Conservation (phyloP, 2,113 vertebrate species). For the Galeopterus variegatus region DNA sequence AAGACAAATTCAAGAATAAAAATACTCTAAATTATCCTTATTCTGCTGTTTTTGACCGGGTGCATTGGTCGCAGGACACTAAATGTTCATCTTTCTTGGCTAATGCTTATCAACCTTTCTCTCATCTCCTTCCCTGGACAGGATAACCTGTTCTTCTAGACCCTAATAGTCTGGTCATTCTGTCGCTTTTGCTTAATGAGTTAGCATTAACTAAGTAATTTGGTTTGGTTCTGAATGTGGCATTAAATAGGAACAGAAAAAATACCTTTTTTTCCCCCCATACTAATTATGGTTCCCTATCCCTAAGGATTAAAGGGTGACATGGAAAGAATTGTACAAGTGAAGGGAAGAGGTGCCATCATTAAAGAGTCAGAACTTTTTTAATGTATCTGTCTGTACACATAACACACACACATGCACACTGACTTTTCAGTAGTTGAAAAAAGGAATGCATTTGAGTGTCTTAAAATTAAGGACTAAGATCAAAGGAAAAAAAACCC, state of each 20-base stretch:
- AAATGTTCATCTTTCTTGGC: conserved; percentile 4
- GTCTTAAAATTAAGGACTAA: conserved; percentile 54
- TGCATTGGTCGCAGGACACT: background rate
- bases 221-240: conserved; percentile 59
- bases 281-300: background rate
- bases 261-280: background rate
- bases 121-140: background rate
- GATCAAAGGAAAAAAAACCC: conserved; percentile 35
- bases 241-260: conserved; percentile 57
- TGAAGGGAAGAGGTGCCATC: conserved; percentile 7
- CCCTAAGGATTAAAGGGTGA: conserved; percentile 26
- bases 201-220: conserved; percentile 13
- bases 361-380: conserved; percentile 45
- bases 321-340: background rate
- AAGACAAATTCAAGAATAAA: conserved; percentile 57
- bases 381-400: background rate
- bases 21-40: conserved; percentile 11
- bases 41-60: conserved; percentile 32
- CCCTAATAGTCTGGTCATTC: background rate
- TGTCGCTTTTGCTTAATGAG: background rate
- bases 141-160: conserved; percentile 23
- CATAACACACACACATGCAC: background rate
- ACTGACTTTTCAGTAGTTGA: background rate
- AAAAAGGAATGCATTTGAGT: conserved; percentile 19
- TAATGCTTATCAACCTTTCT: conserved; percentile 44